A percentile compares a stretch with the other conserved stretches of the same genome.
Conservation (phyloP, 2,888 invertebrate genomes). For the Cephus pygmeus region DNA sequence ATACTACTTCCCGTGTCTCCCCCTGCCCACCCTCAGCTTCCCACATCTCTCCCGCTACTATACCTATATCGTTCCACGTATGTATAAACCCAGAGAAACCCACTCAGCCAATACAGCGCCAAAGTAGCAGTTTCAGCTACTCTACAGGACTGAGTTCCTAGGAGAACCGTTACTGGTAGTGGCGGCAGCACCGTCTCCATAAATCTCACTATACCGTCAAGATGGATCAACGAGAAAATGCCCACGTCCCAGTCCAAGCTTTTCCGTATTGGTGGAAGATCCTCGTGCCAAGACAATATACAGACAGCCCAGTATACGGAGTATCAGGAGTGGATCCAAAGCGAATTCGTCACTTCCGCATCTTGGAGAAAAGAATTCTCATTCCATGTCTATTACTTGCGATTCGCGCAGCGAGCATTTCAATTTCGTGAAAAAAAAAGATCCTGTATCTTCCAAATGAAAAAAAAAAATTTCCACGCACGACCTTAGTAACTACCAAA, state of each 20-base stretch:
- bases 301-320: background rate
- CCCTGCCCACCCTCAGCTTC: background rate
- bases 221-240: conserved; percentile 61
- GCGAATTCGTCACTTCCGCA: conserved; percentile 43
- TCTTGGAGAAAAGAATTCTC: background rate
- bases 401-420: background rate
- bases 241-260: background rate
- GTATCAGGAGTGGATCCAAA: conserved; percentile 50
- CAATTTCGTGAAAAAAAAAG: background rate
- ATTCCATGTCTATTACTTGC: background rate
- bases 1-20: conserved; percentile 12
- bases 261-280: background rate
- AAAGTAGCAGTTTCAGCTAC: conserved; percentile 10
- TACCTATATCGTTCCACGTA: conserved; percentile 7
- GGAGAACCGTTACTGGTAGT: background rate
- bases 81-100: background rate
- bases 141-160: conserved; percentile 35
- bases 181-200: conserved; percentile 53
- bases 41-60: background rate
- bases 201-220: conserved; percentile 64
- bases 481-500: background rate
- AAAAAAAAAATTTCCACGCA: background rate
- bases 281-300: background rate
- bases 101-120: background rate
- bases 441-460: no score